Conservation (phyloP, 2,797 vertebrate species). For the Intellagama lesueurii region DNA sequence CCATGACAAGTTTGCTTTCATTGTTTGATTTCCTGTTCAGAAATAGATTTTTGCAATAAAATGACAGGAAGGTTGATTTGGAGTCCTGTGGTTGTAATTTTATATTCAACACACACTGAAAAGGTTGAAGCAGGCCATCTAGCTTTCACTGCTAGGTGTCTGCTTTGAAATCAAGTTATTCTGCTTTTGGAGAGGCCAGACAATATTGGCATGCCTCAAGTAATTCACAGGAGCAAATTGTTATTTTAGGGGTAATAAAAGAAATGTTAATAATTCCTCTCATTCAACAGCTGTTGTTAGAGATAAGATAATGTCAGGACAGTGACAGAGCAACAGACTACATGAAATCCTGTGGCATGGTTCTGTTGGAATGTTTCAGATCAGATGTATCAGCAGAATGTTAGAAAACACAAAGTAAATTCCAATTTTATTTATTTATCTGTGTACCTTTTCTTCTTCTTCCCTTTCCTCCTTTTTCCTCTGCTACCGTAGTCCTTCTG, state of each 20-base stretch:
- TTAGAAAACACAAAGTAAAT: neutral
- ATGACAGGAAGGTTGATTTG: neutral
- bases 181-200: fast-evolving
- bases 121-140: neutral
- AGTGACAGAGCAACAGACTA: neutral
- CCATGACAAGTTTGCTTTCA: neutral
- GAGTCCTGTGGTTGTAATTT: neutral
- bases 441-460: neutral
- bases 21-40: neutral
- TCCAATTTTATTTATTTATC: neutral
- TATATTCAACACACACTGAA: neutral
- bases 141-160: neutral
- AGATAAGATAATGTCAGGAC: neutral
- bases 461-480: no score
- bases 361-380: neutral
- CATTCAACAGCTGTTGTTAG: neutral
- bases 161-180: neutral
- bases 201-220: neutral
- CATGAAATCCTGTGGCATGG: neutral
- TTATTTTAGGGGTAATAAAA: neutral
- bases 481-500: neutral
- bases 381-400: no score
- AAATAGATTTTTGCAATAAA: neutral
- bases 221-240: conserved; percentile 10
- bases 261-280: neutral